Base-by-base conservation (phyloP, 2,888 invertebrate genomes). In the Julus scanicus region DNA sequence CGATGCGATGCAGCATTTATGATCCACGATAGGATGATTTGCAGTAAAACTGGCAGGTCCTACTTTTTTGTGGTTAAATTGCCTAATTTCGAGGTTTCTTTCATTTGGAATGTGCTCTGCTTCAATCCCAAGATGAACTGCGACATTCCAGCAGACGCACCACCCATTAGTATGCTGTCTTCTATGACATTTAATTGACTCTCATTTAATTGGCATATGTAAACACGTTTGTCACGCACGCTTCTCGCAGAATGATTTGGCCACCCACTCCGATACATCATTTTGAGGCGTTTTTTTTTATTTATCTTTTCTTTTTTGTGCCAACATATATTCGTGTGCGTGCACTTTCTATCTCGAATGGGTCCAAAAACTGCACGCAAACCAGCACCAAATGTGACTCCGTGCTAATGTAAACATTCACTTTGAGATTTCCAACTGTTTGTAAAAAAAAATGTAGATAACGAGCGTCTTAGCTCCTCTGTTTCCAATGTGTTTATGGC, bases 301-400 rank as follows among this genome's bases (percentile, higher is more conserved):
- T 57, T 57, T 57, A 15, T 15, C 57, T 57, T 57, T 5, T 15
- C 29, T 63, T 29, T 29, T 71, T 29, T 71, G 29, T 9, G 9
- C 71, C 71, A 20, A 71, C 20, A 8, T 20, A 15, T 57, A 63
- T 17, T 63, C 17, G 63, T n/a, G 63, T 63, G 63, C n/a, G 11
- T 20, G 20, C 71, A 71, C 71, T 71, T 71, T 29, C 29, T 29
- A 71, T 71, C 71, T 71, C 71, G 20, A 20, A 20, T 11, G 71
- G 71, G 71, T 71, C 71, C n/a, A 71, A 71, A 71, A 71, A 71
- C 11, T 71, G 71, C 71, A 9, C 71, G 71, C 71, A 71, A 71
- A 71, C 71, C 71, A 71, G 71, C 71, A 71, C 71, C 71, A 71
- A 71, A 71, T 71, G 71, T 71, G 71, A 71, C 71, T 71, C 71